A percentile compares a stretch with the other conserved stretches of the same genome.
Evolutionary conservation across 2,888 invertebrate genomes (phyloP).

Genomic region (Scaptomyza tumidula): DNA sequence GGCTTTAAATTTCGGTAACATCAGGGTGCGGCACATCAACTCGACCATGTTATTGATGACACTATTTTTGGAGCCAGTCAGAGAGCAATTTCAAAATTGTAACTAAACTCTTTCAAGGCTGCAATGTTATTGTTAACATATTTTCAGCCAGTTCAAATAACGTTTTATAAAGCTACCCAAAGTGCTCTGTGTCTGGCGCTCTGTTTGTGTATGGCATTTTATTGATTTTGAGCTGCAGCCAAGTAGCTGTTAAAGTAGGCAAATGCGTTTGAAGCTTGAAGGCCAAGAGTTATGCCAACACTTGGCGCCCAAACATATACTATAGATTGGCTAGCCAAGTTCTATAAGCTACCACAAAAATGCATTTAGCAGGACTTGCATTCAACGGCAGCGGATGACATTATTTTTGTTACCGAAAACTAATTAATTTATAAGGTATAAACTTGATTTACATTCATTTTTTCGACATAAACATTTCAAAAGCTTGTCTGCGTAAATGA

Average conservation of each 20-base stretch:
- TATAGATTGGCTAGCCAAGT: constrained; percentile 8
- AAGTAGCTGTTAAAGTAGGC: constrained; percentile 17
- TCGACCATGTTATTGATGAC: constrained; percentile 10
- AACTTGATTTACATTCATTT: background rate
- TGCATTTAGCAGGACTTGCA: constrained; percentile 13
- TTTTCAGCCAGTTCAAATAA: constrained; percentile 1
- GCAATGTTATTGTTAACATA: constrained; percentile 11
- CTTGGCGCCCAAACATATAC: constrained; percentile 20
- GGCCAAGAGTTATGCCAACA: constrained; percentile 25
- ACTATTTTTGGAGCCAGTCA: constrained; percentile 5
- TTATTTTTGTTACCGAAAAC: background rate
- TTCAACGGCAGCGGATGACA: constrained; percentile 6
- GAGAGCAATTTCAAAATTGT: background rate
- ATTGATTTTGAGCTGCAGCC: constrained; percentile 57
- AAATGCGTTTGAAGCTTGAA: constrained; percentile 28
- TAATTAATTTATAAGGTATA: background rate
- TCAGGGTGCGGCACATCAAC: constrained; percentile 5
- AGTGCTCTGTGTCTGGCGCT: constrained; percentile 7
- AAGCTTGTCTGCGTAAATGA: background rate
- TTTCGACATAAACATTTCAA: no score
- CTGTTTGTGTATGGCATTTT: constrained; percentile 19
- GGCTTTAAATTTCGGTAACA: constrained; percentile 14
- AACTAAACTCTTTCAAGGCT: constrained; percentile 1
- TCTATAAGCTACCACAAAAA: constrained; percentile 9
- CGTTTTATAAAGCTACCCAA: constrained; percentile 1